phyloP scores from a whole-genome alignment of 2,113 vertebrate species.

The Ailuropoda melanoleuca region DNA sequence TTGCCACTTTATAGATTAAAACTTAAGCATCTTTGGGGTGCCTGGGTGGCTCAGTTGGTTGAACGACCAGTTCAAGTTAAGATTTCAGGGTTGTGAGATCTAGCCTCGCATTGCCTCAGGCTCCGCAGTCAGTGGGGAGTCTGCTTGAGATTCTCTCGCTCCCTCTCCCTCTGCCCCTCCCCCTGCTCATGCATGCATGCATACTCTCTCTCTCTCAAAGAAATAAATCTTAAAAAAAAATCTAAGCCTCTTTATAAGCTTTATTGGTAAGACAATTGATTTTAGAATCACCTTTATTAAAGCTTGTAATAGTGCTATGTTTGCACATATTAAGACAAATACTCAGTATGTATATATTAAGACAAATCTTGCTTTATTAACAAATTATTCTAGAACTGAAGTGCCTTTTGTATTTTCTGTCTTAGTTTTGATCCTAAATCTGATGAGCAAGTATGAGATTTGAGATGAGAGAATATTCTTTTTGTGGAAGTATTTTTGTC shows the following conservation, averaged over 20 bases:
- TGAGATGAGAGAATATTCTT: neutral
- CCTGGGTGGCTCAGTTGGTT: neutral
- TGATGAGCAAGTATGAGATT: neutral
- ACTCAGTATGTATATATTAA: neutral
- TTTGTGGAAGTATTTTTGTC: neutral
- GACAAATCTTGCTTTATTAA: neutral
- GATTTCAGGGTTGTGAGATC: neutral
- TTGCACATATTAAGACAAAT: neutral
- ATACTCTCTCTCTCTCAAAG: neutral
- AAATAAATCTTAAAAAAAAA: neutral
- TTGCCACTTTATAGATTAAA: neutral
- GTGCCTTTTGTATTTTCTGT: neutral
- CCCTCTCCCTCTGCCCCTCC: neutral
- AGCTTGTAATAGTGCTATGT: neutral
- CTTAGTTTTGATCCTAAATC: conserved; percentile 40
- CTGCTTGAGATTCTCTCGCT: neutral
- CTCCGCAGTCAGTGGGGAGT: neutral
- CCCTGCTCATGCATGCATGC: neutral
- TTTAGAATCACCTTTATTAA: neutral
- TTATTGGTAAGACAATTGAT: neutral
- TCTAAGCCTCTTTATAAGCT: neutral
- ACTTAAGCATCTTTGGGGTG: neutral
- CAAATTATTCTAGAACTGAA: conserved; percentile 12
- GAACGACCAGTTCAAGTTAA: neutral
- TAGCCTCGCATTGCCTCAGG: neutral